Percentiles rank a stretch among this genome's conserved stretches.
Conservation (phyloP, 2,888 invertebrate genomes). For the Clostera curtula region DNA sequence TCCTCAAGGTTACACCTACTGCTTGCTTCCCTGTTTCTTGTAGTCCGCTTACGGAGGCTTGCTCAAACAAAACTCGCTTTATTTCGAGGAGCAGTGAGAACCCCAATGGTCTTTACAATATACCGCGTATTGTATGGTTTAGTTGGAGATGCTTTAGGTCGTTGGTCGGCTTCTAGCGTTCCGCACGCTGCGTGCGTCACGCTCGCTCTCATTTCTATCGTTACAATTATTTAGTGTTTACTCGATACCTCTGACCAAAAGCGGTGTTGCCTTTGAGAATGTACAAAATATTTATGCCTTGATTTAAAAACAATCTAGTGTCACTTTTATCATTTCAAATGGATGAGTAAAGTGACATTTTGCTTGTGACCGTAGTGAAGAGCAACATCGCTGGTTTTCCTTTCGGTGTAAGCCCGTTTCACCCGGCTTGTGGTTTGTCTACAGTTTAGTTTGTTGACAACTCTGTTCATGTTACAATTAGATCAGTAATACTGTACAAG, state of each 20-base stretch:
- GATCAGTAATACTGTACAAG: constrained; percentile 12
- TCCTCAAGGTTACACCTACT: no score
- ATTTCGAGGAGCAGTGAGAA: not conserved
- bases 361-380: no score
- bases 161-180: constrained; percentile 12
- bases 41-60: no score
- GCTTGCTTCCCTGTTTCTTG: no score
- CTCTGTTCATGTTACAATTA: constrained; percentile 25
- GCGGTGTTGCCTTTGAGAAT: not conserved
- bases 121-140: constrained; percentile 15
- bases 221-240: not conserved
- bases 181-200: constrained; percentile 4
- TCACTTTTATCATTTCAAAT: no score
- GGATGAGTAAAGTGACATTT: no score
- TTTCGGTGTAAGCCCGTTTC: constrained; percentile 10
- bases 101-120: not conserved
- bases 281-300: not conserved
- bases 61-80: not conserved
- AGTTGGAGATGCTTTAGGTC: constrained; percentile 19
- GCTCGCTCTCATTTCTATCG: not conserved
- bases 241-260: not conserved
- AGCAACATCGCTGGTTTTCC: not conserved
- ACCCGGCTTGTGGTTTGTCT: constrained; percentile 25
- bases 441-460: constrained; percentile 20
- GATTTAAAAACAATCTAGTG: not conserved